Conservation (phyloP, 2,888 invertebrate species). For the Leptinotarsa juncta region DNA sequence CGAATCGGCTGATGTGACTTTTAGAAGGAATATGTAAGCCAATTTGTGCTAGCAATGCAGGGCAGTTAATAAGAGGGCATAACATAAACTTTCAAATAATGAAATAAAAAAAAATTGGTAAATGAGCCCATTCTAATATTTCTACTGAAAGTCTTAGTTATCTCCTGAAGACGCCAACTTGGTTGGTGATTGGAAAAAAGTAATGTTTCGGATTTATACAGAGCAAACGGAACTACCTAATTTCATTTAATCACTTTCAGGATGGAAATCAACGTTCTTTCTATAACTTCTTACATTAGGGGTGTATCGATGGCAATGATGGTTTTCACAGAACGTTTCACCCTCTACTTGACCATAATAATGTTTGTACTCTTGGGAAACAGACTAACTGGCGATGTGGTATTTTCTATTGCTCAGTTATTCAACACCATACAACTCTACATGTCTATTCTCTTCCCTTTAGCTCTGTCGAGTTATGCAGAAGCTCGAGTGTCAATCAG, state of each 20-base stretch:
- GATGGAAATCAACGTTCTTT: constrained; percentile 75
- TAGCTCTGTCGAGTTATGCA: constrained; percentile 53
- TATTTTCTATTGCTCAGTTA: constrained; percentile 82
- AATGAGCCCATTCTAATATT: too few species aligned
- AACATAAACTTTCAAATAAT: too few species aligned
- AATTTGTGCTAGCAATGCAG: too few species aligned
- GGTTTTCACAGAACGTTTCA: constrained; percentile 87
- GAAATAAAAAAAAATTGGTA: too few species aligned
- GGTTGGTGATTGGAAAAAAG: too few species aligned
- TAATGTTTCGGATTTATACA: too few species aligned
- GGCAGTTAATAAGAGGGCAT: too few species aligned
- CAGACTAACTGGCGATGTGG: constrained; percentile 71
- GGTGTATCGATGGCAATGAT: constrained; percentile 74
- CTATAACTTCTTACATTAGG: constrained; percentile 74
- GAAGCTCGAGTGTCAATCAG: constrained; percentile 56
- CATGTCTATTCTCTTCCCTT: constrained; percentile 55
- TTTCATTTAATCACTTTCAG: constrained; percentile 36
- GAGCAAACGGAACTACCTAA: too few species aligned
- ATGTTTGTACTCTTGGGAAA: constrained; percentile 79
- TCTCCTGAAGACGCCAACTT: too few species aligned
- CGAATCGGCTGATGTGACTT: too few species aligned
- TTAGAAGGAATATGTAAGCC: too few species aligned
- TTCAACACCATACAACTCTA: constrained; percentile 75
- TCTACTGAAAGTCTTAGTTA: too few species aligned
- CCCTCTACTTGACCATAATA: constrained; percentile 84